These are phyloP conservation scores for Chrysina gloriosa DNA, from an alignment of 2,888 invertebrate species.

Conservation along the genomic window DNA sequence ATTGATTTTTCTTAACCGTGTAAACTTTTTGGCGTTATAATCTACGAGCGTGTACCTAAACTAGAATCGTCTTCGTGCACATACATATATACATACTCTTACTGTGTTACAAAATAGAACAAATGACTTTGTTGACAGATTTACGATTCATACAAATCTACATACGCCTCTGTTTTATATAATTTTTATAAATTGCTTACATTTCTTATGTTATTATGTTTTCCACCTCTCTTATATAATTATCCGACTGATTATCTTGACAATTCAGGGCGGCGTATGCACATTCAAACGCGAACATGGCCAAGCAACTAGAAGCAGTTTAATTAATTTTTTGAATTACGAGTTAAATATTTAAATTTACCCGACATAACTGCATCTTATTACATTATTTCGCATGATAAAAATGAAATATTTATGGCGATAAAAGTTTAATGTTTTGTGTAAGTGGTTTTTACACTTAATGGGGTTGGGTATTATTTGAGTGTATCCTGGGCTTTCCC, in stretches of 20 bases:
- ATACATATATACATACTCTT: too few relatives aligned
- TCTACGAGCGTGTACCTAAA: too few relatives aligned
- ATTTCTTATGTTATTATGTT: neutral
- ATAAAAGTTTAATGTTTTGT: slow-evolving; percentile 33
- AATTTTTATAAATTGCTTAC: neutral
- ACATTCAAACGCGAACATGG: slow-evolving; percentile 8
- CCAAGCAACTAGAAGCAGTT: slow-evolving; percentile 15
- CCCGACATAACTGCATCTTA: slow-evolving; percentile 35
- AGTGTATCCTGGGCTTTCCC: neutral
- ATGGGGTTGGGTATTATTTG: slow-evolving; percentile 10
- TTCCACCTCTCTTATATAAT: neutral
- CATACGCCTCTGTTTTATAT: too few relatives aligned
- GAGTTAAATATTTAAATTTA: slow-evolving; percentile 34
- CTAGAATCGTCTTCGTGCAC: too few relatives aligned
- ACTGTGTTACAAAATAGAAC: too few relatives aligned
- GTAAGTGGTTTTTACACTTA: slow-evolving; percentile 22
- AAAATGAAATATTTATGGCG: slow-evolving; percentile 38
- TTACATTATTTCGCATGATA: slow-evolving; percentile 35
- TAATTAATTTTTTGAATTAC: slow-evolving; percentile 38
- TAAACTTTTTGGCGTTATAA: too few relatives aligned
- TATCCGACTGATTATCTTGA: slow-evolving; percentile 17
- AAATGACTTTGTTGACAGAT: neutral
- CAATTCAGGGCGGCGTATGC: neutral
- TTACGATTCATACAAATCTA: slow-evolving; percentile 11
- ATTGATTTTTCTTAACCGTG: too few relatives aligned